These are phyloP conservation scores for Linyphia triangularis DNA, from an alignment of 2,888 invertebrate genomes.

Conservation along the genomic window DNA sequence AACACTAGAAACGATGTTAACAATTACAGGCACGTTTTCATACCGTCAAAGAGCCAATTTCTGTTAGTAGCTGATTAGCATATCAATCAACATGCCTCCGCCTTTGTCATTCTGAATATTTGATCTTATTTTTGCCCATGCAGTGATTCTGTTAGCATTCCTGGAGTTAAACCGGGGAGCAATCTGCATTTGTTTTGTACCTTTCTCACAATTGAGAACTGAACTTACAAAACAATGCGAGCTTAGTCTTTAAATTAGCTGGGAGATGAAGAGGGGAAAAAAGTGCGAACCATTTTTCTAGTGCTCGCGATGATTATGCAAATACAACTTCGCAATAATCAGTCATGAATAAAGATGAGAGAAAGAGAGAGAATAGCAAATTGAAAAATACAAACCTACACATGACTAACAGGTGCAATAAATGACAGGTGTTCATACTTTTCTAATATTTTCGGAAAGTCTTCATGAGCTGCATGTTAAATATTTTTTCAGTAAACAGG, in stretches of 20 bases:
- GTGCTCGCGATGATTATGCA: conserved; percentile 58
- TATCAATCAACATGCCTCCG: conserved; percentile 56
- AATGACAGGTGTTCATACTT: conserved; percentile 61
- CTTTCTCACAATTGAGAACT: conserved; percentile 10
- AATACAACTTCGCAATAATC: conserved; percentile 60
- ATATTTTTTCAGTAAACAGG: conserved; percentile 3
- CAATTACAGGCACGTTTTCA: conserved; percentile 61
- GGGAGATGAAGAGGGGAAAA: conserved; percentile 7
- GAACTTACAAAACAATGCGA: conserved; percentile 47
- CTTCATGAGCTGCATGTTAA: conserved; percentile 55
- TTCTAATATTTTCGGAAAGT: conserved; percentile 21
- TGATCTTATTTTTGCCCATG: conserved; percentile 51
- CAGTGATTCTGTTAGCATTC: conserved; percentile 54
- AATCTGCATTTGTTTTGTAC: conserved; percentile 63
- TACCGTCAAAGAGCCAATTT: conserved; percentile 64
- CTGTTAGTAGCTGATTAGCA: conserved; percentile 59
- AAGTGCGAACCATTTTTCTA: conserved; percentile 42
- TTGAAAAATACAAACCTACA: conserved; percentile 64
- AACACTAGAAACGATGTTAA: conserved; percentile 53
- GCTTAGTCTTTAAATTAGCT: conserved; percentile 61
- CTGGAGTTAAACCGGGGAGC: conserved; percentile 41
- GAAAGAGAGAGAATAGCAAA: conserved; percentile 58
- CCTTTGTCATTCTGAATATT: conserved; percentile 45
- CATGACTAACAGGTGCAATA: conserved; percentile 66
- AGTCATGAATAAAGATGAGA: conserved; percentile 72